Evolutionary conservation across 2,113 vertebrate species (phyloP).

Genomic region (Damaliscus lunatus): DNA sequence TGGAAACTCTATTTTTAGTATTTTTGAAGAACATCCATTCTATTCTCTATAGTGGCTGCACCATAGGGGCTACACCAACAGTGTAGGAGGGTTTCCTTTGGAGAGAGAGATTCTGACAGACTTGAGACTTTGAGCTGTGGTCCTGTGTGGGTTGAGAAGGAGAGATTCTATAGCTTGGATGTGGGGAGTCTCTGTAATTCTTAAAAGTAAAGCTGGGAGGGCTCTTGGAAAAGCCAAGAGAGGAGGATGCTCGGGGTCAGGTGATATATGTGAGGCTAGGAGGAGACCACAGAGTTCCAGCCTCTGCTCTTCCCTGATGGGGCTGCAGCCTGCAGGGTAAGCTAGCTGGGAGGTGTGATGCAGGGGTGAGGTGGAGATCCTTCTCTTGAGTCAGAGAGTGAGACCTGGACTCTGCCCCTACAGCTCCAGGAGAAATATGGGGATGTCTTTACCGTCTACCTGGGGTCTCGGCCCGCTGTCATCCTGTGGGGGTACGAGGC

Average conservation of each 20-base stretch:
- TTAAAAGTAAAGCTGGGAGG: neutral
- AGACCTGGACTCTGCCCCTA: neutral
- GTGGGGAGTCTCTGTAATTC: neutral
- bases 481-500: conserved; percentile 75
- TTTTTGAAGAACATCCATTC: neutral
- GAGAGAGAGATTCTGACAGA: neutral
- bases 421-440: conserved; percentile 18
- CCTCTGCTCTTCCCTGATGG: neutral
- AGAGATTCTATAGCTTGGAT: neutral
- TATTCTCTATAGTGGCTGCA: neutral
- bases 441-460: conserved; percentile 56
- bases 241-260: neutral
- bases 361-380: neutral
- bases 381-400: neutral
- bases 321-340: neutral
- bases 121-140: neutral
- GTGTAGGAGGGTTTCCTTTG: neutral
- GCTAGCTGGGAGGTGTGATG: neutral
- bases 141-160: rapidly evolving
- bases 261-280: rapidly evolving
- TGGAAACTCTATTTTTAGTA: neutral
- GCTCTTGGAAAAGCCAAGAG: neutral
- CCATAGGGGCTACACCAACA: neutral
- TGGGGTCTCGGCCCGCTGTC: conserved; percentile 67
- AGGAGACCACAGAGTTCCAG: neutral